A percentile compares a stretch with the other conserved stretches of the same genome.
phyloP scores from a whole-genome alignment of 2,888 invertebrate species.

The Coenonympha glycerion region DNA sequence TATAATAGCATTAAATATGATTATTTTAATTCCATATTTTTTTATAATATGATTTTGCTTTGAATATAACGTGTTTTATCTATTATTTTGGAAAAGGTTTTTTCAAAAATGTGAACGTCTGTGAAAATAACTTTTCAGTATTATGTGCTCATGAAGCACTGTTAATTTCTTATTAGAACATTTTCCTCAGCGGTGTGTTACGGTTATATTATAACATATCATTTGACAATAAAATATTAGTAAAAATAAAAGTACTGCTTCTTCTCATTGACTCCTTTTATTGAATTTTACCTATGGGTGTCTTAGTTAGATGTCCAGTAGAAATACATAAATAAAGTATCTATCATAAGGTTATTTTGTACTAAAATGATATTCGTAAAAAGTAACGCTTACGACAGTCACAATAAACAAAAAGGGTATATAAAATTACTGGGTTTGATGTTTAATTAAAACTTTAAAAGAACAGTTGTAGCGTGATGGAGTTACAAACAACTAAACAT shows the following conservation, averaged over 20 bases:
- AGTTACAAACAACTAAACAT: no score
- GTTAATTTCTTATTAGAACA: conserved; percentile 44
- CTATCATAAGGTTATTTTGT: no score
- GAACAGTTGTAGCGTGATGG: no score
- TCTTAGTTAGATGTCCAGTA: background rate
- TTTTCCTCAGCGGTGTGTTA: conserved; percentile 45
- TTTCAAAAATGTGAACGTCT: background rate
- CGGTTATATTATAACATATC: conserved; percentile 49
- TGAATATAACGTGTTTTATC: background rate
- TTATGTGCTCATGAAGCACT: conserved; percentile 59
- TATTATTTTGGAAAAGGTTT: background rate
- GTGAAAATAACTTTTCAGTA: conserved; percentile 39
- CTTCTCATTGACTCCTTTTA: conserved; percentile 26
- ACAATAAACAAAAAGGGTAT: no score
- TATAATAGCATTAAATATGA: background rate
- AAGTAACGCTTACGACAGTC: no score
- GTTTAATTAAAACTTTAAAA: no score
- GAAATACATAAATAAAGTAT: conserved; percentile 5
- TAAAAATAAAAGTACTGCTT: conserved; percentile 33
- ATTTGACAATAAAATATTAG: conserved; percentile 66
- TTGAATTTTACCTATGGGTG: background rate
- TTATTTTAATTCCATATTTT: background rate
- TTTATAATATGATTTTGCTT: background rate
- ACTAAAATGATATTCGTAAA: no score
- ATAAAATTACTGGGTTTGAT: no score